Conservation (phyloP, 2,797 vertebrate genomes). For the Enteromius fasciolatus region DNA sequence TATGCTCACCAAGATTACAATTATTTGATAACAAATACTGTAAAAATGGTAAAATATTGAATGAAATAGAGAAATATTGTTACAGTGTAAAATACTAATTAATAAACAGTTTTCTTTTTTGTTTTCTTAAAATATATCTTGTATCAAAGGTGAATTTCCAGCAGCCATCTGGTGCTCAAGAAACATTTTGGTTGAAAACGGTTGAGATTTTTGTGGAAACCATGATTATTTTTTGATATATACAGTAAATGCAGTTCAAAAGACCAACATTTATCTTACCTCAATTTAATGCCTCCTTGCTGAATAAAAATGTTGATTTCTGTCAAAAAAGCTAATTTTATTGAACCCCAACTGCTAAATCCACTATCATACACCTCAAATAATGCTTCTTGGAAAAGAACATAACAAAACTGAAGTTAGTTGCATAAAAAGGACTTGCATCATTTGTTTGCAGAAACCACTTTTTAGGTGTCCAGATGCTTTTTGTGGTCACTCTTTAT, state of each 20-base stretch:
- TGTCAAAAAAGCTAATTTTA: not conserved
- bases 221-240: not conserved
- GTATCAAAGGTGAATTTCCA: not conserved
- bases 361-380: not conserved
- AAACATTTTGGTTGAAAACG: not conserved
- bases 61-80: not conserved
- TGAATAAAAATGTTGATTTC: not conserved
- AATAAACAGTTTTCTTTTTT: not conserved
- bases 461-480: not conserved
- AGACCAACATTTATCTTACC: not conserved
- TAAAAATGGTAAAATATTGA: not conserved
- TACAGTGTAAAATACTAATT: not conserved
- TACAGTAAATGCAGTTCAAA: not conserved
- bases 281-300: not conserved
- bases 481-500: not conserved
- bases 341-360: not conserved
- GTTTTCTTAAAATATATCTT: not conserved
- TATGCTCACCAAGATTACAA: not conserved
- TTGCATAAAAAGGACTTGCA: not conserved
- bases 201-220: not conserved
- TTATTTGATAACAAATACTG: not conserved
- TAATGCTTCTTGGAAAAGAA: not conserved
- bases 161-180: not conserved
- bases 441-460: not conserved
- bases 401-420: not conserved